phyloP scores from a whole-genome alignment of 2,888 invertebrate species.

The Incurvaria masculella region DNA sequence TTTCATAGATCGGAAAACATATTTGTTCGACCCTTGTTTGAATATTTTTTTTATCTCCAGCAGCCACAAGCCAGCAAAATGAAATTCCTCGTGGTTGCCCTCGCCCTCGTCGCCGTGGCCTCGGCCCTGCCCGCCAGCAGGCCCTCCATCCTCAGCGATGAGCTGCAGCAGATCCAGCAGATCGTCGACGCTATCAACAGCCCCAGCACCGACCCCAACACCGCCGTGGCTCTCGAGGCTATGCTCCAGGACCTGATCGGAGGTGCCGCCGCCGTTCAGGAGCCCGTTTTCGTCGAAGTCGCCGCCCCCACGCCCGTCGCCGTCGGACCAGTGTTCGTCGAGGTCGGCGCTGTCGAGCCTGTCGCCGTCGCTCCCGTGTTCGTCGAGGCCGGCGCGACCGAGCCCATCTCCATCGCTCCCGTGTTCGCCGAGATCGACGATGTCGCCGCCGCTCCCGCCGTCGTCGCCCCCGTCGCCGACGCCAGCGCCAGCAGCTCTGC shows the following conservation, averaged over 20 bases:
- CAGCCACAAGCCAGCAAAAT: conserved; percentile 25
- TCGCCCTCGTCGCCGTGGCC: conserved; percentile 33
- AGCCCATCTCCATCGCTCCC: conserved; percentile 19
- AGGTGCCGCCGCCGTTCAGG: conserved; percentile 15
- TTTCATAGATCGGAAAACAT: too few relatives aligned
- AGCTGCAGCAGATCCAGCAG: conserved; percentile 22
- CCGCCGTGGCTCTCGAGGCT: conserved; percentile 24
- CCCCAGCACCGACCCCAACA: conserved; percentile 31
- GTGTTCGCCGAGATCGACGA: conserved; percentile 17
- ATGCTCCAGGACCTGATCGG: conserved; percentile 21
- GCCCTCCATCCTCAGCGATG: conserved; percentile 19
- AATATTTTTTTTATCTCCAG: too few relatives aligned
- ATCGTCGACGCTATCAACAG: conserved; percentile 31
- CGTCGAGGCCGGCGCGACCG: conserved; percentile 4
- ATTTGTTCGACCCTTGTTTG: too few relatives aligned
- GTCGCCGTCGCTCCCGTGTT: conserved; percentile 12
- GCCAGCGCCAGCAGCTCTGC: conserved; percentile 18
- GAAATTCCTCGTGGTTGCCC: conserved; percentile 31
- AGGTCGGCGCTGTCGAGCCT: conserved; percentile 7
- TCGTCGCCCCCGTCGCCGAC: conserved; percentile 18
- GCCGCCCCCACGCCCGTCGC: conserved; percentile 2
- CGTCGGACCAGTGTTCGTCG: conserved; percentile 10
- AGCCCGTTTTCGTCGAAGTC: conserved; percentile 15
- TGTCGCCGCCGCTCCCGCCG: conserved; percentile 12
- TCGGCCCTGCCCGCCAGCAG: conserved; percentile 22